Base-by-base conservation (phyloP, 2,113 vertebrate species). In the Propithecus coquereli region DNA sequence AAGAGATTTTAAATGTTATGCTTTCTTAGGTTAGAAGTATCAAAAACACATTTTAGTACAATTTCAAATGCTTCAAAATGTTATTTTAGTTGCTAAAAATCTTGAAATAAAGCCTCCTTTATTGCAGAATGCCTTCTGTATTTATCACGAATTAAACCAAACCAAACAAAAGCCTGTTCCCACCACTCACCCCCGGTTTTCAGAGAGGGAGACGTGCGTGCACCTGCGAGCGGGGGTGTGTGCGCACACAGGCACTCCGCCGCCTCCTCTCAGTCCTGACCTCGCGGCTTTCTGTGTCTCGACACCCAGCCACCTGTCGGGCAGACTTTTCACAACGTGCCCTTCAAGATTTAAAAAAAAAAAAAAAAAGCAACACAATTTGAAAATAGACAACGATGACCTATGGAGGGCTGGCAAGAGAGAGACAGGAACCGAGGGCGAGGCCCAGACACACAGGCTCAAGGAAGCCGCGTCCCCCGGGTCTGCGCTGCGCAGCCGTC, bases 401-500 rank as follows among this genome's bases (percentile, higher is more conserved):
- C 97, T 57, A 65, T 83, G 79, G 94, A 96, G 97, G 95, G 91
- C 92, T 73, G 87, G 94, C 91, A 9, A 91, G 93, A 13, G 34
- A 98, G 97, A 97, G 94, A 71, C 95, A 97, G 95, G 59, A 40
- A 32, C 9, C 16, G 34, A 71, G 70, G 84, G 22, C 0, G 25
- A 65, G 83, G 66, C 57, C 79, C n/a, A 92, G 79, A 32, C 88
- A 97, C 95, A 98, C 95, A 94, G 18, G 5, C 95, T 96, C 82
- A 97, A 97, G 98, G 98, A 98, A 98, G 98, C 97, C 68, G 76
- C 95, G 98, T 96, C 98, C 98, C 97, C 98, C 95, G 96, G 97
- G 97, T 98, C 98, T 98, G 98, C 97, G 97, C 98, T 98, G 98
- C 98, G 98, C 96, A 98, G 98, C 98, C 99, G 99, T 99, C 99